Base-by-base conservation (phyloP, 2,888 invertebrate species). In the Ornithoptera priamus region DNA sequence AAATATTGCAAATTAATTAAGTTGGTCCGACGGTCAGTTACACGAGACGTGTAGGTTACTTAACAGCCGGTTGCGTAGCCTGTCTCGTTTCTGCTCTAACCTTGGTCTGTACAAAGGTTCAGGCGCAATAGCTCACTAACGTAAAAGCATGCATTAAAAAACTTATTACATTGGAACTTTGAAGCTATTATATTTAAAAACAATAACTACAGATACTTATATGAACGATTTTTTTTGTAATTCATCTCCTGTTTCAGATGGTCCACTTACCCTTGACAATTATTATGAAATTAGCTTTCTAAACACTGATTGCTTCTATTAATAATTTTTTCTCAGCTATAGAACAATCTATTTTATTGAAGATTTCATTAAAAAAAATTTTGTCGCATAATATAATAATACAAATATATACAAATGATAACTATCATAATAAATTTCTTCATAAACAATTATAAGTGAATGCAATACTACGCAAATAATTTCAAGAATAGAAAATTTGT, bases 41-140 rank as follows among this genome's bases (percentile, higher is more conserved):
- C 81, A 81, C 79, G 79, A 79, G 79, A 79, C 75, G 79, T 78
- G 85, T 82, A 81, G 80, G 81, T 87, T 86, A 81, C 77, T 81
- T 75, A 87, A 87, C 75, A 66, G 73, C 76, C 80, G 81, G 80
- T 79, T 80, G 80, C 77, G 76, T 78, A 78, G 82, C 77, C 73
- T 75, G 79, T 79, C 80, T 77, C 74, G 76, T 82, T 81, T 80
- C 81, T 81, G 81, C 78, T 75, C 72, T 83, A 82, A 84, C 87
- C 87, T 87, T 87, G 87, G 80, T 78, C 77, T 75, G 36, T 64
- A 76, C 77, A 75, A 77, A 75, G 74, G 72, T 74, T 68, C 70
- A 72, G 69, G 59, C 58, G 72, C 72, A 73, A 57, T 77, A 77
- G 76, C 73, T 61, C 71, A 30, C 30, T 30, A 76, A 77, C 69